Conservation (phyloP, 2,113 vertebrate genomes). For the Jacana jacana region DNA sequence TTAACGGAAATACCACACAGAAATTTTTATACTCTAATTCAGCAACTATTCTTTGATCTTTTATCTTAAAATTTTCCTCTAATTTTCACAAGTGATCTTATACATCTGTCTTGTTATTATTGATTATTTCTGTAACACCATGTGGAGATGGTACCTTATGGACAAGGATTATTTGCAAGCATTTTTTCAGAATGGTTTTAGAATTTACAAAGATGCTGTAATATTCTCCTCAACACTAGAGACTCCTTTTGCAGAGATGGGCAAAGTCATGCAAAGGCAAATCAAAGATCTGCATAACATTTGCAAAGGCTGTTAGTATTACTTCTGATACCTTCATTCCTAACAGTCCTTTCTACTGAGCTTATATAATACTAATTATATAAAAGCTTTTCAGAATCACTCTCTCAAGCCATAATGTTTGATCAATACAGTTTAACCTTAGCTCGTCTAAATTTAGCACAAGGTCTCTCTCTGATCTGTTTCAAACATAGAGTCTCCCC, state of each 20-base stretch:
- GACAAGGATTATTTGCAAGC: background rate
- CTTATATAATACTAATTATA: conserved; percentile 48
- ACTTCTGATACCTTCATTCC: conserved; percentile 1
- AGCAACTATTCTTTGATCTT: conserved; percentile 24
- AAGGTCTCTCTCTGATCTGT: conserved; percentile 42
- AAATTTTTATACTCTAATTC: conserved; percentile 41
- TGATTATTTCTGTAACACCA: background rate
- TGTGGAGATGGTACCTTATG: background rate
- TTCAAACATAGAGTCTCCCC: conserved; percentile 17
- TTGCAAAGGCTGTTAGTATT: conserved; percentile 27
- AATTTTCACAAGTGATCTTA: background rate
- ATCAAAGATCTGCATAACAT: conserved; percentile 29
- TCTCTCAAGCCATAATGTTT: conserved; percentile 41
- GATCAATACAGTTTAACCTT: conserved; percentile 59
- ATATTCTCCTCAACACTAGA: background rate
- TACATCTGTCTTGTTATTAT: background rate
- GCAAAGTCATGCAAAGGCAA: conserved; percentile 47
- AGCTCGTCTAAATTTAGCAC: conserved; percentile 55
- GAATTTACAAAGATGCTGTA: background rate
- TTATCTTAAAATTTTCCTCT: background rate
- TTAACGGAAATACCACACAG: conserved; percentile 13
- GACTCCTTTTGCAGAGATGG: background rate
- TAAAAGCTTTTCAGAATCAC: conserved; percentile 40
- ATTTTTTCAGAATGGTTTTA: background rate
- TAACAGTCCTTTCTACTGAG: conserved; percentile 9